A percentile compares a stretch with the other conserved stretches of the same genome.
Evolutionary conservation across 2,113 vertebrate genomes (phyloP).

Genomic region (Potamarius usumacintae): DNA sequence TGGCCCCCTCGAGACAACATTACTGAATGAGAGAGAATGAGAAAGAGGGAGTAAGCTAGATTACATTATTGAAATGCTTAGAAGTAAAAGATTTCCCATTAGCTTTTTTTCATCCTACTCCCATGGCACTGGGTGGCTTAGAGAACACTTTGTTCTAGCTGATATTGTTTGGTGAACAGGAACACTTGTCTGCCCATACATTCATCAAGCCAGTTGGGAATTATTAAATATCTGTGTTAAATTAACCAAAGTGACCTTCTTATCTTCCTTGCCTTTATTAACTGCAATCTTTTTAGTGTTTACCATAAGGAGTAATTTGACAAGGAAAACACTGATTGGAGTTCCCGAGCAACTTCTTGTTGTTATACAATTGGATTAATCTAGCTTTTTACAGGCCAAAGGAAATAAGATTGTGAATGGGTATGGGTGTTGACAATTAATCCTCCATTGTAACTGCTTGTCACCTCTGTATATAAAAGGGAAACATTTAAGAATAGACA

Average conservation of each 20-base stretch:
- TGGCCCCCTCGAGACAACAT: conserved; percentile 29
- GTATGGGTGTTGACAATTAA: not conserved
- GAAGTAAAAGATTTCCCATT: conserved; percentile 61
- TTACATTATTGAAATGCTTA: conserved; percentile 65
- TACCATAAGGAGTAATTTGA: conserved; percentile 59
- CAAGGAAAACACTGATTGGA: conserved; percentile 45
- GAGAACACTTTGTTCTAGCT: conserved; percentile 56
- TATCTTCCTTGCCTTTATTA: conserved; percentile 64
- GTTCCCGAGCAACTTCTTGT: not conserved
- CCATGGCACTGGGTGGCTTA: conserved; percentile 51
- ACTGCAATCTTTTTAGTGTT: conserved; percentile 61
- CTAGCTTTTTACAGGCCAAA: conserved; percentile 3
- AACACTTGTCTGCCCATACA: conserved; percentile 60
- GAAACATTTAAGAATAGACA: not conserved
- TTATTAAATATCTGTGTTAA: conserved; percentile 70
- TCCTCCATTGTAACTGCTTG: not conserved
- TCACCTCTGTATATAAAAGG: conserved; percentile 25
- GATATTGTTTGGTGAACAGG: conserved; percentile 63
- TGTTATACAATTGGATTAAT: conserved; percentile 28
- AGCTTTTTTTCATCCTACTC: conserved; percentile 65
- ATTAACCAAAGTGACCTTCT: conserved; percentile 61
- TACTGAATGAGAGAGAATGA: conserved; percentile 41
- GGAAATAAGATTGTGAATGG: not conserved
- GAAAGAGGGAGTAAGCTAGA: conserved; percentile 36
- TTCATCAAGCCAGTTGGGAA: conserved; percentile 58